A percentile compares a stretch with the other conserved stretches of the same genome.
Evolutionary conservation across 2,888 invertebrate genomes (phyloP).

Genomic region (Microplitis manilae): DNA sequence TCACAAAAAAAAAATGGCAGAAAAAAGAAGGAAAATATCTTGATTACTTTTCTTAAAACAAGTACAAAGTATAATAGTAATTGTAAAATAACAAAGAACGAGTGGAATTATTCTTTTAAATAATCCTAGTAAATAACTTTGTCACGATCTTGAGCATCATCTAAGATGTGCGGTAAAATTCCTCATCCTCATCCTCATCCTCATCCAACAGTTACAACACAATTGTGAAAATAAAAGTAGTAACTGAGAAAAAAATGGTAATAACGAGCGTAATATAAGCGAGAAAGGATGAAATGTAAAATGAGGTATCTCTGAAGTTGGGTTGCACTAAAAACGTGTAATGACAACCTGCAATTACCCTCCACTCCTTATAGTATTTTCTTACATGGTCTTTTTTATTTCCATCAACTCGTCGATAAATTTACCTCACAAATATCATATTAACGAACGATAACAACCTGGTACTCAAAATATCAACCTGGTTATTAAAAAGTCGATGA

Average conservation of each 20-base stretch:
- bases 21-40: neutral
- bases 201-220: neutral
- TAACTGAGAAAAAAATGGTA: neutral
- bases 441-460: neutral
- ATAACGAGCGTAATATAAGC: neutral
- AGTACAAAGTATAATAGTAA: neutral
- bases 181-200: neutral
- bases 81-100: neutral
- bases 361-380: neutral
- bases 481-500: neutral
- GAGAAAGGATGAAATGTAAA: neutral
- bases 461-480: neutral
- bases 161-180: neutral
- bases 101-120: neutral
- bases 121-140: neutral
- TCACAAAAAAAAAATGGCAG: neutral
- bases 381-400: neutral
- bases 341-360: conserved; percentile 39
- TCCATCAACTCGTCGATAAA: neutral
- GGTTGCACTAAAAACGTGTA: conserved; percentile 38
- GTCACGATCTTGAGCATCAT: neutral
- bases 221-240: neutral
- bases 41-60: neutral
- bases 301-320: conserved; percentile 4
- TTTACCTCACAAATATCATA: neutral